phyloP scores from a whole-genome alignment of 2,113 vertebrate species.

The Heterotilapia buettikoferi region DNA sequence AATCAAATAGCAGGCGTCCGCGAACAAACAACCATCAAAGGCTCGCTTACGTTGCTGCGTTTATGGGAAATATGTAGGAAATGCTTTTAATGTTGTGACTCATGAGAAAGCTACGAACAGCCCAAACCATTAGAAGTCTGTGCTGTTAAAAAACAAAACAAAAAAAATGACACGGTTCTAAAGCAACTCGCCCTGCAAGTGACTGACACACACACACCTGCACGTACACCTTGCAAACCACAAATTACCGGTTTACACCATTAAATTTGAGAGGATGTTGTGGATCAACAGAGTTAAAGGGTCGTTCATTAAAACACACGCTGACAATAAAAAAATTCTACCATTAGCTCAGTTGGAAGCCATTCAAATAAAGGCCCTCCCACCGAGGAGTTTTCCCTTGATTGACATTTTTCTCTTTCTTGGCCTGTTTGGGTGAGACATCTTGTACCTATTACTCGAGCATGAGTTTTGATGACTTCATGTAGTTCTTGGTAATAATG shows the following conservation, averaged over 20 bases:
- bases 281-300: neutral
- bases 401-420: neutral
- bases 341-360: neutral
- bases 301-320: neutral
- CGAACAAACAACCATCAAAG: slow-evolving; percentile 22
- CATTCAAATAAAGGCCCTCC: neutral
- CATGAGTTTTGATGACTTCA: neutral
- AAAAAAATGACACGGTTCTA: neutral
- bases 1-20: slow-evolving; percentile 24
- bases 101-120: neutral
- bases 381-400: neutral
- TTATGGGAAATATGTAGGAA: slow-evolving; percentile 6
- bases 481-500: neutral
- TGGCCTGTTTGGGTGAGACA: neutral
- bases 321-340: neutral
- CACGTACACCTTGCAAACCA: neutral
- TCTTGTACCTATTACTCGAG: neutral
- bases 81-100: neutral
- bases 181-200: neutral
- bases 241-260: neutral
- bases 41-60: neutral
- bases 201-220: neutral
- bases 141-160: slow-evolving; percentile 1
- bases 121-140: neutral
- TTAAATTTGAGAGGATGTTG: neutral